Percentiles rank a stretch among this genome's conserved stretches.
phyloP scores from a whole-genome alignment of 2,888 invertebrate species.

The Apodemia mormo region DNA sequence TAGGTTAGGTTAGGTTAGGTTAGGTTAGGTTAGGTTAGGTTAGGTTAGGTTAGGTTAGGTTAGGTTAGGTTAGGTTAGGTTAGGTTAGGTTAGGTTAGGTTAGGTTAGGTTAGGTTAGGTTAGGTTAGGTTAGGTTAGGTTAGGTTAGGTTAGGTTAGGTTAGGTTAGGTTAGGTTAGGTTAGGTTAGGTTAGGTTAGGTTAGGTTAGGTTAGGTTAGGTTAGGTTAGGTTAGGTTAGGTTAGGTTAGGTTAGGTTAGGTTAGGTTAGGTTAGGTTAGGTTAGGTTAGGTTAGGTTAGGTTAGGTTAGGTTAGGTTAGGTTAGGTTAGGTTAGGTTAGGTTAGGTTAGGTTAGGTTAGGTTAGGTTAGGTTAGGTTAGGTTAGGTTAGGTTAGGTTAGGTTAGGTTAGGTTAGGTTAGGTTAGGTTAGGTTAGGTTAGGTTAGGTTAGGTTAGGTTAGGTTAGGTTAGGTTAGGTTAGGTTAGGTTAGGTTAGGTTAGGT shows the following conservation, averaged over 20 bases:
- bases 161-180: conserved; percentile 29
- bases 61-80: conserved; percentile 30
- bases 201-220: conserved; percentile 33
- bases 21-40: conserved; percentile 28
- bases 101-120: conserved; percentile 29
- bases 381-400: too few species aligned
- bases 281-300: conserved; percentile 29
- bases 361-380: too few species aligned
- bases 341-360: too few species aligned
- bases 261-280: conserved; percentile 28
- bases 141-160: conserved; percentile 29
- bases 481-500: too few species aligned
- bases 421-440: too few species aligned
- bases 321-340: too few species aligned
- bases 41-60: conserved; percentile 32
- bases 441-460: too few species aligned
- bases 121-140: conserved; percentile 29
- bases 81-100: conserved; percentile 29
- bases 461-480: too few species aligned
- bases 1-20: conserved; percentile 32
- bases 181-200: conserved; percentile 32
- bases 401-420: too few species aligned
- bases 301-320: too few species aligned
- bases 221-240: conserved; percentile 26
- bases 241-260: conserved; percentile 27